Conservation (phyloP, 2,797 vertebrate genomes). For the Sphaeramia orbicularis region DNA sequence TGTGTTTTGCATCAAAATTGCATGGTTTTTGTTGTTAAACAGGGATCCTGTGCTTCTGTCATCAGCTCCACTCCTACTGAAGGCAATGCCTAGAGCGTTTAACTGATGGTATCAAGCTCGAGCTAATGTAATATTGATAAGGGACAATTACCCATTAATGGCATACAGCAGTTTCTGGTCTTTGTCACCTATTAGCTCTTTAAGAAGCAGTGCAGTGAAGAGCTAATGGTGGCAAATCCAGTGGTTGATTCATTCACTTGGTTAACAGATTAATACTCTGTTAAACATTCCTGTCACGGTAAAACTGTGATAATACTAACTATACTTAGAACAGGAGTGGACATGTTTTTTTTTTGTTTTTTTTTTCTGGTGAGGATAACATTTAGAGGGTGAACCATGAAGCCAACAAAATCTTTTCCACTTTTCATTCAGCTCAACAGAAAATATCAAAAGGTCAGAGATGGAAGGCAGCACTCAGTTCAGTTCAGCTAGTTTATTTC, state of each 20-base stretch:
- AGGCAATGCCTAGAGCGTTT: constrained; percentile 35
- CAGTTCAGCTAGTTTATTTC: no score
- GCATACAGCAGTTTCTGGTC: constrained; percentile 44
- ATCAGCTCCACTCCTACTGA: constrained; percentile 13
- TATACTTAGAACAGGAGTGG: not conserved
- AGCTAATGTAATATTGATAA: constrained; percentile 71
- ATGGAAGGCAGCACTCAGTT: constrained; percentile 9
- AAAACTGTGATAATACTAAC: constrained; percentile 1
- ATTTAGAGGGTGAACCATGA: not conserved
- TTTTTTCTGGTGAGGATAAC: constrained; percentile 1
- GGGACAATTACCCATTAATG: constrained; percentile 64
- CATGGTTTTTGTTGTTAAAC: constrained; percentile 20
- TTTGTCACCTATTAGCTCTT: constrained; percentile 56
- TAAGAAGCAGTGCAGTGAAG: constrained; percentile 19
- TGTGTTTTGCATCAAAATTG: not conserved
- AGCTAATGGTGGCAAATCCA: constrained; percentile 17
- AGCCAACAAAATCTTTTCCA: not conserved
- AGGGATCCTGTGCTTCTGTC: constrained; percentile 26
- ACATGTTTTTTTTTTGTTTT: not conserved
- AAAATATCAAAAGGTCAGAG: constrained; percentile 18
- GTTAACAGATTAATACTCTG: constrained; percentile 11
- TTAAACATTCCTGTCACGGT: constrained; percentile 4
- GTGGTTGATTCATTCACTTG: not conserved
- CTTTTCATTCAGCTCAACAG: constrained; percentile 4
- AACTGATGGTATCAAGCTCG: constrained; percentile 63